These are phyloP conservation scores for Euwallacea fornicatus DNA, from an alignment of 1,140 invertebrate species.

Conservation along the genomic window DNA sequence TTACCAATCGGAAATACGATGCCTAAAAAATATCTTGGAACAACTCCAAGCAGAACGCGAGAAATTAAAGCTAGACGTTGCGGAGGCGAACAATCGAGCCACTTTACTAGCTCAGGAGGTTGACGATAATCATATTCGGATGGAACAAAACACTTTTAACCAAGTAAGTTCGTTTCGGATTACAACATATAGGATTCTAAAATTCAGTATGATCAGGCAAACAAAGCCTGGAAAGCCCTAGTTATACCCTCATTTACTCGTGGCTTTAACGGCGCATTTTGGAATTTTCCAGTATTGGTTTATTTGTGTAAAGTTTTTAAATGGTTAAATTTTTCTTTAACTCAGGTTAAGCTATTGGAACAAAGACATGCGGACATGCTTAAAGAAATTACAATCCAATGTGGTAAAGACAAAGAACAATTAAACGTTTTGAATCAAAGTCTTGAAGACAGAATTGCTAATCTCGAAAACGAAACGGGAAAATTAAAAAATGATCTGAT, in stretches of 20 bases:
- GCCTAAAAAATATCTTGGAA: slow-evolving; percentile 62
- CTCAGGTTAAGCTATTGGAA: slow-evolving; percentile 64
- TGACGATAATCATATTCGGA: slow-evolving; percentile 80
- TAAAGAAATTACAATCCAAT: slow-evolving; percentile 67
- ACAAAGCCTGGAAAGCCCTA: too few relatives aligned
- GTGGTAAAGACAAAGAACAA: slow-evolving; percentile 70
- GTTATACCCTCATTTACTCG: too few relatives aligned
- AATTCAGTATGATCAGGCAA: background rate
- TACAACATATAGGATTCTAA: background rate
- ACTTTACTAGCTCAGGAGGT: slow-evolving; percentile 81
- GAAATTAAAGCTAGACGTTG: slow-evolving; percentile 74
- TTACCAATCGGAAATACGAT: slow-evolving; percentile 63
- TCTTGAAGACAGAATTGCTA: slow-evolving; percentile 61
- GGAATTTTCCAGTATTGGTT: background rate
- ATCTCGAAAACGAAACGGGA: slow-evolving; percentile 51
- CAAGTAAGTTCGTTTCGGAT: slow-evolving; percentile 53
- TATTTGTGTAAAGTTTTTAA: background rate
- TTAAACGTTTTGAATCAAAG: slow-evolving; percentile 58
- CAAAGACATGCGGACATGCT: slow-evolving; percentile 74
- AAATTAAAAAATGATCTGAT: slow-evolving; percentile 59
- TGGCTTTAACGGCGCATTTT: too few relatives aligned
- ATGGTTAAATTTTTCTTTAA: background rate
- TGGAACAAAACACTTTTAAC: slow-evolving; percentile 73
- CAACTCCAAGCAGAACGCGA: slow-evolving; percentile 71
- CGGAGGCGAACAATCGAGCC: slow-evolving; percentile 79